These are phyloP conservation scores for Sebastes reedi DNA, from an alignment of 2,797 vertebrate species.

Conservation along the genomic window DNA sequence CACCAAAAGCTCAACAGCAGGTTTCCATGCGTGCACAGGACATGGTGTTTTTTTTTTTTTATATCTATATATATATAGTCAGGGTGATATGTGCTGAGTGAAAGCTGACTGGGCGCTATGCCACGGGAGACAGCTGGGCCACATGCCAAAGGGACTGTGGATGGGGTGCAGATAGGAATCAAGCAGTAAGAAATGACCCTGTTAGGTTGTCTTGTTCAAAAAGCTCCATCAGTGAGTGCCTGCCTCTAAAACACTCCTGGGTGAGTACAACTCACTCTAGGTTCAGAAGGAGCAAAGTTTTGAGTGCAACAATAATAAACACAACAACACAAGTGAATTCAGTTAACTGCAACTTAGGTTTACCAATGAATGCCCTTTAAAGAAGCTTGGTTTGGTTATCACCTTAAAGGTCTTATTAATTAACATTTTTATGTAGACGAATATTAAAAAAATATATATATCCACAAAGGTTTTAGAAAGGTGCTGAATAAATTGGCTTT, in stretches of 20 bases:
- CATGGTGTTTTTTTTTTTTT: not conserved
- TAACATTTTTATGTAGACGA: too few species aligned
- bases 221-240: slow-evolving; percentile 4
- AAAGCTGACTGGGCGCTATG: slow-evolving; percentile 38
- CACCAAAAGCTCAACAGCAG: slow-evolving; percentile 34
- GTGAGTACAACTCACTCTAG: not conserved
- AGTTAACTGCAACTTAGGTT: not conserved
- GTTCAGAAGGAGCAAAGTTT: not conserved
- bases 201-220: slow-evolving; percentile 13
- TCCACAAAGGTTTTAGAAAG: too few species aligned
- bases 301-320: not conserved
- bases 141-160: slow-evolving; percentile 40
- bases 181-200: slow-evolving; percentile 47
- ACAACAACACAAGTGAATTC: not conserved
- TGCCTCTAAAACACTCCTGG: not conserved
- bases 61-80: not conserved
- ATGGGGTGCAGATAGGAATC: slow-evolving; percentile 11
- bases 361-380: too few species aligned
- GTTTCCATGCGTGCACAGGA: slow-evolving; percentile 13
- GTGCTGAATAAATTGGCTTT: too few species aligned
- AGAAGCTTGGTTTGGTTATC: too few species aligned
- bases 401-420: too few species aligned
- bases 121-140: slow-evolving; percentile 38
- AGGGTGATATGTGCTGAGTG: slow-evolving; percentile 55
- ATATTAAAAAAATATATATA: too few species aligned